phyloP scores from a whole-genome alignment of 2,113 vertebrate species.

The Scolopax mira region DNA sequence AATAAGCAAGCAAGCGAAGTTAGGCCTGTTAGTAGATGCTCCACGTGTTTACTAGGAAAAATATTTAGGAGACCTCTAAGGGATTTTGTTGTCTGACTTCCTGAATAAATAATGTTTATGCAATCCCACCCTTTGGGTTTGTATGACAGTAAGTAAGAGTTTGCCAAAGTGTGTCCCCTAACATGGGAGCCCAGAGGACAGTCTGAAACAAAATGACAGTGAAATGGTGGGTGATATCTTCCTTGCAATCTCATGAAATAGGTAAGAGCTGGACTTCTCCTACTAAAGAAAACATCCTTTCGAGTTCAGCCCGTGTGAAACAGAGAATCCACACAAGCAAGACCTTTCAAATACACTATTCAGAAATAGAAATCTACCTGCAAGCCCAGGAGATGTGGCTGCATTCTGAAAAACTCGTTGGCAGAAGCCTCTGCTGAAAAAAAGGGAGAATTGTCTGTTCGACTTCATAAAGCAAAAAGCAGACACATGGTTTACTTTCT shows the following conservation, averaged over 20 bases:
- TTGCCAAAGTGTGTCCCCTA: not conserved
- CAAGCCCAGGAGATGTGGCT: not conserved
- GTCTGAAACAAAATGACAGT: not conserved
- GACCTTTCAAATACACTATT: not conserved
- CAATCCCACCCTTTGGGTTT: not conserved
- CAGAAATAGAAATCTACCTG: not conserved
- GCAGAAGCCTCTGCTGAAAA: not conserved
- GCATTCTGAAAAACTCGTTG: not conserved
- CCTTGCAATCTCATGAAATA: not conserved
- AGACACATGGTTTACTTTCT: accelerated
- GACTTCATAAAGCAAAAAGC: not conserved
- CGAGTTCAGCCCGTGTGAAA: not conserved
- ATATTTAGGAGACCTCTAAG: not conserved
- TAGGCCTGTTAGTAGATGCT: not conserved
- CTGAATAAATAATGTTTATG: not conserved
- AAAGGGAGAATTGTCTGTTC: not conserved
- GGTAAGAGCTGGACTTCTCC: not conserved
- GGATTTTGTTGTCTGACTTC: not conserved
- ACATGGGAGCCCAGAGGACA: not conserved
- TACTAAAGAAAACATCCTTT: not conserved
- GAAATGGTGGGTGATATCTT: accelerated
- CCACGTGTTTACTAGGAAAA: not conserved
- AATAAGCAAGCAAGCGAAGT: not conserved
- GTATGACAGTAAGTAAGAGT: accelerated
- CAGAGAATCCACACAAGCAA: not conserved